phyloP scores from a whole-genome alignment of 2,113 vertebrate genomes.

The Malurus elegans region DNA sequence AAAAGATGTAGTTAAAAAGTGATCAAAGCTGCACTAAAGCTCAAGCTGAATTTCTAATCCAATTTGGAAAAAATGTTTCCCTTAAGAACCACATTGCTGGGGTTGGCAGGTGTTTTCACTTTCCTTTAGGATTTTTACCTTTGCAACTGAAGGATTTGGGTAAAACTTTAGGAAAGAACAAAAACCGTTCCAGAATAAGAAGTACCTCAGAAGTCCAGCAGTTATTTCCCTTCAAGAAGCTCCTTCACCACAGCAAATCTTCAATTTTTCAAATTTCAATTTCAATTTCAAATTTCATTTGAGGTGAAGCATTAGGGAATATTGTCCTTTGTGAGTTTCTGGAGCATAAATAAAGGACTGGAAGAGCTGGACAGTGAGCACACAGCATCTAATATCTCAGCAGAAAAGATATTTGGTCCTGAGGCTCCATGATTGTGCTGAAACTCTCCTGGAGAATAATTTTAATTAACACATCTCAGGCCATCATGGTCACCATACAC shows the following conservation, averaged over 20 bases:
- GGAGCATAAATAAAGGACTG: neutral
- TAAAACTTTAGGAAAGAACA: neutral
- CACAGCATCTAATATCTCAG: neutral
- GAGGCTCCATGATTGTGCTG: neutral
- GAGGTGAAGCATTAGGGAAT: too few species aligned
- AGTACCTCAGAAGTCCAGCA: neutral
- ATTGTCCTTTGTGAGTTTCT: neutral
- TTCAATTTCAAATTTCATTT: too few species aligned
- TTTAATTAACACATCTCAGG: neutral
- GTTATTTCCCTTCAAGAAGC: neutral
- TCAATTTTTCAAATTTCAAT: neutral
- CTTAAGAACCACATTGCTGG: neutral
- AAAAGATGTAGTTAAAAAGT: neutral
- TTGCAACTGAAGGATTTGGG: neutral
- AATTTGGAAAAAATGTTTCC: neutral
- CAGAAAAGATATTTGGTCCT: accelerated
- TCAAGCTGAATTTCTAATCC: neutral
- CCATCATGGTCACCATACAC: accelerated
- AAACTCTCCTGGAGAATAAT: neutral
- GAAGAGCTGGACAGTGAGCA: neutral
- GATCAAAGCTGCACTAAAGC: neutral
- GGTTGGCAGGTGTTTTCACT: neutral
- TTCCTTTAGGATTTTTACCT: neutral
- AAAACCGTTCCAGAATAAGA: neutral
- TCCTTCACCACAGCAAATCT: neutral